A percentile compares a stretch with the other conserved stretches of the same genome.
phyloP scores from a whole-genome alignment of 1,140 invertebrate genomes.

The Euglossa dilemma region DNA sequence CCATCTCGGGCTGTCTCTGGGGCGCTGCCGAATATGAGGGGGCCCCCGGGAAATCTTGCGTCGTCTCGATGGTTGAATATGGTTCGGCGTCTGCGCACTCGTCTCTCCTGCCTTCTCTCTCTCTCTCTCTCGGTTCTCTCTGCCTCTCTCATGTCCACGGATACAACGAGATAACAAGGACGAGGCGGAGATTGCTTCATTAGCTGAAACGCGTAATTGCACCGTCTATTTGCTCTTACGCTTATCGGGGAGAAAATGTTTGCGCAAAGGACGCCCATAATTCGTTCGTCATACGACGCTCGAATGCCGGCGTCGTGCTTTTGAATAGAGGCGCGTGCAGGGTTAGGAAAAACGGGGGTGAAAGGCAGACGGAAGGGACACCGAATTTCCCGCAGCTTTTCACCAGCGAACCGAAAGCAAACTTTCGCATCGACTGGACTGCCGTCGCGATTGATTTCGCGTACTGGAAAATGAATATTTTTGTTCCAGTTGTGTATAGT shows the following conservation, averaged over 20 bases:
- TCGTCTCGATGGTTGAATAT: conserved; percentile 39
- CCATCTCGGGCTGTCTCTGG: not conserved
- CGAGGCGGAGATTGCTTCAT: conserved; percentile 46
- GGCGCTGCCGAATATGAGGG: conserved; percentile 5
- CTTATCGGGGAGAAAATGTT: conserved; percentile 30
- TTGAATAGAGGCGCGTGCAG: not conserved
- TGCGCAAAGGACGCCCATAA: conserved; percentile 28
- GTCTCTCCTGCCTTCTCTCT: too few relatives aligned
- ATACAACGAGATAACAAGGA: conserved; percentile 39
- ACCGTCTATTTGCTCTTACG: conserved; percentile 35
- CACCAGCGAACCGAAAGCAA: not conserved
- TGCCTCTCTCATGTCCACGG: too few relatives aligned
- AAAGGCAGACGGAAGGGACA: not conserved
- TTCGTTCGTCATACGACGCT: conserved; percentile 17
- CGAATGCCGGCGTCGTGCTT: not conserved
- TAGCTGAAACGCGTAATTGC: conserved; percentile 50
- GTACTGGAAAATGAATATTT: not conserved
- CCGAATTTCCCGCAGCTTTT: not conserved
- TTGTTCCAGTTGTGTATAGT: not conserved
- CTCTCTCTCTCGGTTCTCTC: too few relatives aligned
- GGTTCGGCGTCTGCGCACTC: not conserved
- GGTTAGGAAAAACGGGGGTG: too few relatives aligned
- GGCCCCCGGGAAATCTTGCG: conserved; percentile 40
- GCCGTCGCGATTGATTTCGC: not conserved
- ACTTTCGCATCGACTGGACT: not conserved